Percentiles rank a stretch among this genome's conserved stretches.
phyloP scores from a whole-genome alignment of 2,797 vertebrate genomes.

The Gallinago solitaria region DNA sequence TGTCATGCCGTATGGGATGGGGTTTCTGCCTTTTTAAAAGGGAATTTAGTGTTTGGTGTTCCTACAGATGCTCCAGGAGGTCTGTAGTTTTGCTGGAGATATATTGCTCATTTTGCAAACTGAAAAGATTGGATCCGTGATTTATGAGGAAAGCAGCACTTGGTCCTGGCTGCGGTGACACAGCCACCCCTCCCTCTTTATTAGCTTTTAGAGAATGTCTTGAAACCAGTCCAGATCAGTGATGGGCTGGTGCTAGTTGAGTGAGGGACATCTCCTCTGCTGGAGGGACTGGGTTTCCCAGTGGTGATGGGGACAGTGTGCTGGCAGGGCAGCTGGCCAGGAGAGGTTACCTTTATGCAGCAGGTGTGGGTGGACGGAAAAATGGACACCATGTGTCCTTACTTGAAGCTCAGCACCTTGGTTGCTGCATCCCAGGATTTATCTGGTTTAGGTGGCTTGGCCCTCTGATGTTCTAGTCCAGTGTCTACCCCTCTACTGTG shows the following conservation, averaged over 20 bases:
- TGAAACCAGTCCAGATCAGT: not conserved
- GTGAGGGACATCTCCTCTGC: not conserved
- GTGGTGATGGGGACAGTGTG: rapidly evolving
- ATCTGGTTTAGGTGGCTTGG: not conserved
- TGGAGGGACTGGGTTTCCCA: not conserved
- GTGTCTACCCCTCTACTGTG: not conserved
- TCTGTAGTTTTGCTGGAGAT: not conserved
- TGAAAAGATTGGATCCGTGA: not conserved
- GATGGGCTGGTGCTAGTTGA: not conserved
- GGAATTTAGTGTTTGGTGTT: not conserved
- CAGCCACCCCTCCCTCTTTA: not conserved
- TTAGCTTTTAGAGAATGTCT: not conserved
- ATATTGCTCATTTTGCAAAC: not conserved
- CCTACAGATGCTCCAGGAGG: not conserved
- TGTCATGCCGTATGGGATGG: not conserved
- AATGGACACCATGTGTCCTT: rapidly evolving
- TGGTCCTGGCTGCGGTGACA: not conserved
- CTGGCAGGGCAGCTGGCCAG: not conserved
- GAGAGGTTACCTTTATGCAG: not conserved
- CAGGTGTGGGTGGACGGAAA: not conserved
- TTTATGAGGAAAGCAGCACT: not conserved
- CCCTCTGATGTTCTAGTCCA: not conserved
- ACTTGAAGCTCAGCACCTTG: not conserved
- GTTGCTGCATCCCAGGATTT: rapidly evolving
- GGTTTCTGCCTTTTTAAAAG: not conserved